Percentiles rank a stretch among this genome's conserved stretches.
These are phyloP conservation scores for Hypolimnas misippus DNA, from an alignment of 2,888 invertebrate genomes.

Conservation along the genomic window DNA sequence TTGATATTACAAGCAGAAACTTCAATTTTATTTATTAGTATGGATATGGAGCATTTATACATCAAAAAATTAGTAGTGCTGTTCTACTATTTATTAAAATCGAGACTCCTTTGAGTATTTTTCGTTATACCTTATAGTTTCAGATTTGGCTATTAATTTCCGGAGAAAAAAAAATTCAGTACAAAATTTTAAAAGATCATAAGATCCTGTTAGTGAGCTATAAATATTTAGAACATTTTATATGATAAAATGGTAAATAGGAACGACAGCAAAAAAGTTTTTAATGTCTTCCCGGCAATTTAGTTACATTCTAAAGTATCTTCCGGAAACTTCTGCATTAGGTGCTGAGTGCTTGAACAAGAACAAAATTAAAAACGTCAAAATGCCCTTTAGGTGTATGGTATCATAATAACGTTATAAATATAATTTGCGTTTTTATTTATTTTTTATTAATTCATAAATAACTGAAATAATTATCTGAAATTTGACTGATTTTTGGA, in stretches of 20 bases:
- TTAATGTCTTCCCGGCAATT: conserved; percentile 26
- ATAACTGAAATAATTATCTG: no score
- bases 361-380: conserved; percentile 21
- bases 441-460: neutral
- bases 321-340: conserved; percentile 32
- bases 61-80: no score
- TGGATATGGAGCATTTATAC: no score
- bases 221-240: neutral
- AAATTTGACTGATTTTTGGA: no score
- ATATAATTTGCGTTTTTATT: neutral
- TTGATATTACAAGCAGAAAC: no score
- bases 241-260: neutral
- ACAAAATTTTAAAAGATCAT: neutral
- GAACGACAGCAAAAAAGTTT: conserved; percentile 17
- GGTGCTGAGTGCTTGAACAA: conserved; percentile 27
- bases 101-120: no score
- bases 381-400: neutral
- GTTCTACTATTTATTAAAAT: no score
- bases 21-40: no score
- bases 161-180: no score
- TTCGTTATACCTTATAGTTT: no score
- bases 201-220: neutral
- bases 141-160: no score
- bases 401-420: neutral
- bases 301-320: conserved; percentile 13